Percentiles rank a stretch among this genome's conserved stretches.
These are phyloP conservation scores for Caenorhabditis uteleia DNA, from an alignment of 2,888 invertebrate genomes.

Conservation along the genomic window DNA sequence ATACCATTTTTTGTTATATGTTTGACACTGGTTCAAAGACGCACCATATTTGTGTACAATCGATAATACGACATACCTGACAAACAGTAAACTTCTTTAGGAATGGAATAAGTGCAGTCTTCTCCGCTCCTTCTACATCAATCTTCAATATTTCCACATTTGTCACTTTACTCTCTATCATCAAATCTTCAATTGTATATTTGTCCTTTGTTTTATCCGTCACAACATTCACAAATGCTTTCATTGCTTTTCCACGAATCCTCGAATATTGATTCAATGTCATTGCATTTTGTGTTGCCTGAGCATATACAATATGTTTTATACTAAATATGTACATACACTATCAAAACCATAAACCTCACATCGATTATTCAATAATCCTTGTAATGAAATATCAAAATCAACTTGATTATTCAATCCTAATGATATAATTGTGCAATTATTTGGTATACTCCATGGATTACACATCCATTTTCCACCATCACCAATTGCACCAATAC, in stretches of 20 bases:
- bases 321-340: conserved; percentile 6
- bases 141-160: conserved; percentile 28
- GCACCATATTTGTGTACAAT: too few species aligned
- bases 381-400: conserved; percentile 25
- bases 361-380: conserved; percentile 6
- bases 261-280: conserved; percentile 6
- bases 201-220: neutral
- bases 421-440: conserved; percentile 28
- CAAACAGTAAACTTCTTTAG: conserved; percentile 20
- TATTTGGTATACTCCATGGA: conserved; percentile 31
- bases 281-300: conserved; percentile 11
- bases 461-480: conserved; percentile 42
- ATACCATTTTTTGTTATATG: too few species aligned
- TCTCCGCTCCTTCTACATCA: conserved; percentile 34
- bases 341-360: conserved; percentile 21
- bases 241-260: conserved; percentile 15
- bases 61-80: conserved; percentile 6
- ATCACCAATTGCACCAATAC: conserved; percentile 33
- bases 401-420: conserved; percentile 26
- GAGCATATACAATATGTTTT: too few species aligned
- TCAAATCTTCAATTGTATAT: conserved; percentile 11
- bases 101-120: conserved; percentile 26
- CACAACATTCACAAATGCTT: conserved; percentile 6
- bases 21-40: too few species aligned
- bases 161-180: conserved; percentile 4